A percentile compares a stretch with the other conserved stretches of the same genome.
phyloP scores from a whole-genome alignment of 1,140 invertebrate species.

The Drosophila takahashii region DNA sequence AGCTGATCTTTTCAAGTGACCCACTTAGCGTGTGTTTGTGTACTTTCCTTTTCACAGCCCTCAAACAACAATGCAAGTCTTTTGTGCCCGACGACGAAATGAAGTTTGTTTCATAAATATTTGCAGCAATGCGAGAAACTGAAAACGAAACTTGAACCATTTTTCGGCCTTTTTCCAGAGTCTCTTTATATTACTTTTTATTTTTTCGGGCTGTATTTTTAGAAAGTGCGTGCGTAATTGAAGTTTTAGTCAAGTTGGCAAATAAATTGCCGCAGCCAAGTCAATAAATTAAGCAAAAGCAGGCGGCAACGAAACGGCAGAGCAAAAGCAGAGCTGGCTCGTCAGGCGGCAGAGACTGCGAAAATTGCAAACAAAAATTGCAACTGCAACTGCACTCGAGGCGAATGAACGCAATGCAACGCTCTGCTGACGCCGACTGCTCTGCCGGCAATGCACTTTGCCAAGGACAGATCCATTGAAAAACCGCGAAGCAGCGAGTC shows the following conservation, averaged over 20 bases:
- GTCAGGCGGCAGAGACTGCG: no score
- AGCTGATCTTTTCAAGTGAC: conserved; percentile 81
- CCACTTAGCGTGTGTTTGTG: conserved; percentile 65
- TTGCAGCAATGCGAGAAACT: conserved; percentile 43
- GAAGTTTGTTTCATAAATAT: conserved; percentile 77
- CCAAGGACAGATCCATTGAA: conserved; percentile 84
- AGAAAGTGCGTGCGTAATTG: conserved; percentile 79
- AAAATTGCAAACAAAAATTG: conserved; percentile 13
- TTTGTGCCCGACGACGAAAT: conserved; percentile 50
- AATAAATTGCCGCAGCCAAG: conserved; percentile 75
- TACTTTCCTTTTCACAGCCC: conserved; percentile 74
- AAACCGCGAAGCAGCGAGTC: conserved; percentile 50
- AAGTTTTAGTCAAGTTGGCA: conserved; percentile 68
- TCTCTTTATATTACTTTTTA: background rate
- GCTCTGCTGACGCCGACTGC: conserved; percentile 35
- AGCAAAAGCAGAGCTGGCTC: conserved; percentile 8
- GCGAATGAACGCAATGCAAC: conserved; percentile 59
- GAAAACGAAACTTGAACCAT: conserved; percentile 17
- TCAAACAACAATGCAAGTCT: conserved; percentile 59
- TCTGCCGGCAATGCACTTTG: conserved; percentile 82
- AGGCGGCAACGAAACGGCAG: conserved; percentile 20
- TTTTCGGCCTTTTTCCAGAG: conserved; percentile 25
- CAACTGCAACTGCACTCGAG: conserved; percentile 45
- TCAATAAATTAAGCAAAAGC: conserved; percentile 76
- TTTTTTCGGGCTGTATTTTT: conserved; percentile 50